These are phyloP conservation scores for Podargus strigoides DNA, from an alignment of 2,797 vertebrate species.

Conservation along the genomic window DNA sequence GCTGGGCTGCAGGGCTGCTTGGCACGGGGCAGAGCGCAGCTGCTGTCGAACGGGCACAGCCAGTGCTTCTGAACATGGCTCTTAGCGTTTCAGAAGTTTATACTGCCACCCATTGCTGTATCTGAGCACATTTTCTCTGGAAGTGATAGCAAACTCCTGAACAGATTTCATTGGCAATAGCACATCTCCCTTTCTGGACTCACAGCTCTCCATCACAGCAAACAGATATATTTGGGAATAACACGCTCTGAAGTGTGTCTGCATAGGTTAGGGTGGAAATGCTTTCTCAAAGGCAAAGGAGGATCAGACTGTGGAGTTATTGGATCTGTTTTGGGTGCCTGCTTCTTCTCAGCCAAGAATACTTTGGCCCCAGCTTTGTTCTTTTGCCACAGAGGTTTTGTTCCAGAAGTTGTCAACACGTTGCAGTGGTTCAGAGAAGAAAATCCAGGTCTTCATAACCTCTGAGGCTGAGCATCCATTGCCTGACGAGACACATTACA, in stretches of 20 bases:
- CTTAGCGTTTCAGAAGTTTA: not conserved
- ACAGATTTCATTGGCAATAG: not conserved
- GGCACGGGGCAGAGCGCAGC: not conserved
- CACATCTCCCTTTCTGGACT: not conserved
- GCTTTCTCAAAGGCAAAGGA: not conserved
- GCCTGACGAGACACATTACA: not conserved
- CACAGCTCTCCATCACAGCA: not conserved
- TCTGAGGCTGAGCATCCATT: not conserved
- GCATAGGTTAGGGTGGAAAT: not conserved
- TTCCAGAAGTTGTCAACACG: not conserved
- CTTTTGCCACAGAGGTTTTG: not conserved
- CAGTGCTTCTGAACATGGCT: not conserved
- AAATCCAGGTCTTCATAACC: not conserved
- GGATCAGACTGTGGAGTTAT: not conserved
- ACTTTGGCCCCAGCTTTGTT: not conserved
- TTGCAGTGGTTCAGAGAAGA: not conserved
- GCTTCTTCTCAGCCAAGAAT: not conserved
- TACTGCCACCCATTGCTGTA: conserved; percentile 22
- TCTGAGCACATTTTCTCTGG: not conserved
- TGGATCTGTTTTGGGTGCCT: not conserved
- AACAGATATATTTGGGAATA: not conserved
- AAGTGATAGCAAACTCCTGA: not conserved
- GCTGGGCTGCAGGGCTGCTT: not conserved
- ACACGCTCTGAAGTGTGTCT: not conserved
- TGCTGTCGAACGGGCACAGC: not conserved